phyloP scores from a whole-genome alignment of 2,888 invertebrate species.

The Zygaena filipendulae region DNA sequence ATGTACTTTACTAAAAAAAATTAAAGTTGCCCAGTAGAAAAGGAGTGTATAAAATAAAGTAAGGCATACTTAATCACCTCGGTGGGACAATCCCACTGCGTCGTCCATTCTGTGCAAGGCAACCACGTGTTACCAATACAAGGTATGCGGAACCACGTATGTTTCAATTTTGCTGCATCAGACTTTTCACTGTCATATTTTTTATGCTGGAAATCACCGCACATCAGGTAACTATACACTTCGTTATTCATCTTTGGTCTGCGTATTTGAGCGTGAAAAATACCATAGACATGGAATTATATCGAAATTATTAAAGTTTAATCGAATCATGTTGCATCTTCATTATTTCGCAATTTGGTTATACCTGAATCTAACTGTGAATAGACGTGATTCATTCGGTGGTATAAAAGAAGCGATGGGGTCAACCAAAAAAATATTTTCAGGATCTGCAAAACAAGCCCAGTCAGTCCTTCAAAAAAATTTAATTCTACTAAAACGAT shows the following conservation, averaged over 20 bases:
- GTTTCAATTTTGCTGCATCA: constrained; percentile 29
- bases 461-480: background rate
- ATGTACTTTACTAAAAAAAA: too few species aligned
- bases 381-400: constrained; percentile 48
- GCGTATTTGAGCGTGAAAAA: background rate
- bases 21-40: too few species aligned
- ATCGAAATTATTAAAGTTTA: background rate
- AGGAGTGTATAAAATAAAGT: too few species aligned
- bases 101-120: constrained; percentile 44
- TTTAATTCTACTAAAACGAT: background rate
- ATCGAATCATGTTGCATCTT: too few species aligned
- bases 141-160: constrained; percentile 53
- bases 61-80: too few species aligned
- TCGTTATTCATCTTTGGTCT: constrained; percentile 48
- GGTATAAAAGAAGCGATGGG: constrained; percentile 44
- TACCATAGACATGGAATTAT: background rate
- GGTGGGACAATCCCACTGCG: constrained; percentile 48
- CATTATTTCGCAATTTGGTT: too few species aligned
- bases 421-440: constrained; percentile 47
- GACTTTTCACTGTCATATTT: constrained; percentile 15
- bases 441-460: constrained; percentile 53
- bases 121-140: constrained; percentile 54
- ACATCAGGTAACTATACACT: constrained; percentile 45
- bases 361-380: constrained; percentile 56
- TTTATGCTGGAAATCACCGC: constrained; percentile 49